Evolutionary conservation across 2,797 vertebrate genomes (phyloP).

Genomic region (Hyperoplus immaculatus): DNA sequence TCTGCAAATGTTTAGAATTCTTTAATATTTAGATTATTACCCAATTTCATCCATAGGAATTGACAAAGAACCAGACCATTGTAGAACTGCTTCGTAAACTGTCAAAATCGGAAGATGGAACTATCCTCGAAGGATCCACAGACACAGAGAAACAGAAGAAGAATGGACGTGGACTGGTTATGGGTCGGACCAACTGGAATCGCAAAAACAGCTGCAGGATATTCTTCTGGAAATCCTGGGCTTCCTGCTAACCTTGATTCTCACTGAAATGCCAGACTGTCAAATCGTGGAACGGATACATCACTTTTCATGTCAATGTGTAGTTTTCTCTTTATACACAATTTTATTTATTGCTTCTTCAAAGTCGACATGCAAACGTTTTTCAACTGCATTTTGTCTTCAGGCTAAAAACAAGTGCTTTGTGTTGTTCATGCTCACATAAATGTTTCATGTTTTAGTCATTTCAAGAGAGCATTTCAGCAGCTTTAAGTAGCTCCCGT

Average conservation of each 20-base stretch:
- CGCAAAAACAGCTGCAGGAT: constrained; percentile 49
- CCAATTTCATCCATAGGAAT: constrained; percentile 44
- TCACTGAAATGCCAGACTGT: not conserved
- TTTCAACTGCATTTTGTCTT: not conserved
- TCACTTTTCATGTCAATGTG: not conserved
- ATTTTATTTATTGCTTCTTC: constrained; percentile 3
- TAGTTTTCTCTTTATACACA: not conserved
- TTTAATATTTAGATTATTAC: not conserved
- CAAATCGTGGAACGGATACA: not conserved
- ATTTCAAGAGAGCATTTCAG: not conserved
- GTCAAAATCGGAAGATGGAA: constrained; percentile 32
- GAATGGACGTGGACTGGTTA: constrained; percentile 34
- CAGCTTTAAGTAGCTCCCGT: not conserved
- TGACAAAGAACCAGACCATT: constrained; percentile 19
- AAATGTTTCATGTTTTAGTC: not conserved
- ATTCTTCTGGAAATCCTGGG: constrained; percentile 79
- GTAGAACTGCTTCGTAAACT: constrained; percentile 44
- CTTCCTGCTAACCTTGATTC: constrained; percentile 56
- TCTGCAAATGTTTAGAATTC: not conserved
- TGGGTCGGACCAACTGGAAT: not conserved
- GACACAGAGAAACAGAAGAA: constrained; percentile 43
- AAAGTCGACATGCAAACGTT: not conserved
- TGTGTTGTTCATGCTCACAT: not conserved
- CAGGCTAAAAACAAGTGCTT: not conserved
- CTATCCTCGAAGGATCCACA: not conserved